Conservation (phyloP, 2,888 invertebrate genomes). For the Athrips mouffetella region DNA sequence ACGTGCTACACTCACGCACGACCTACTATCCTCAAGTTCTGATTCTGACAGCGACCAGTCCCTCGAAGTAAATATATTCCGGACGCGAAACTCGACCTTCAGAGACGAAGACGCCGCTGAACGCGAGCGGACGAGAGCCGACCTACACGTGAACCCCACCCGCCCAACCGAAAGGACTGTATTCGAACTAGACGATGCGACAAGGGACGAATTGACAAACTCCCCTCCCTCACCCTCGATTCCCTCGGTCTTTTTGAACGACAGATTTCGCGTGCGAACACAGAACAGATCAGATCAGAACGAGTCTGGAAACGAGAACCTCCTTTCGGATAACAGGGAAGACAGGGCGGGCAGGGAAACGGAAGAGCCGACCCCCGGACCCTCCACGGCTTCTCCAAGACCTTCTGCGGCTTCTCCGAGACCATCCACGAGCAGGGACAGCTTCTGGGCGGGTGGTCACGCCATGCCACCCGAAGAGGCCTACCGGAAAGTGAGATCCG, state of each 20-base stretch:
- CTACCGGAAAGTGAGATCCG: slow-evolving; percentile 57
- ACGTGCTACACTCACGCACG: slow-evolving; percentile 36
- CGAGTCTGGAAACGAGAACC: slow-evolving; percentile 29
- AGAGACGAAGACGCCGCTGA: slow-evolving; percentile 33
- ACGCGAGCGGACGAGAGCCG: slow-evolving; percentile 11
- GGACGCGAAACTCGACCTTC: slow-evolving; percentile 60
- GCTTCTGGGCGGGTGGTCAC: slow-evolving; percentile 46
- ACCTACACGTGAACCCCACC: slow-evolving; percentile 17
- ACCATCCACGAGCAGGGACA: slow-evolving; percentile 61
- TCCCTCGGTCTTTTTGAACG: slow-evolving; percentile 45
- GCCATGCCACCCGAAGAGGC: slow-evolving; percentile 57
- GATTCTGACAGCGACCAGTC: slow-evolving; percentile 67
- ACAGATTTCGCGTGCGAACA: slow-evolving; percentile 57
- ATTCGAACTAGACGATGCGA: slow-evolving; percentile 46
- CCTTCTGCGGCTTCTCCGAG: slow-evolving; percentile 32
- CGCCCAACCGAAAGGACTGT: slow-evolving; percentile 48
- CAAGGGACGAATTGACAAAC: slow-evolving; percentile 25
- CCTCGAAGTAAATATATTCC: slow-evolving; percentile 61
- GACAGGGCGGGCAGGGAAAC: slow-evolving; percentile 8
- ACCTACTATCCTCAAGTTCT: slow-evolving; percentile 56
- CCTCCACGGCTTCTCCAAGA: slow-evolving; percentile 21
- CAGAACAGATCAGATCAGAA: too few species aligned
- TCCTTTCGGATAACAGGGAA: slow-evolving; percentile 27
- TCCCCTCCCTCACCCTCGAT: slow-evolving; percentile 26
- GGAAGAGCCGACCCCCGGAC: slow-evolving; percentile 13